Percentiles rank a stretch among this genome's conserved stretches.
Conservation (phyloP, 2,113 vertebrate genomes). For the Phrynosoma blainvillii region DNA sequence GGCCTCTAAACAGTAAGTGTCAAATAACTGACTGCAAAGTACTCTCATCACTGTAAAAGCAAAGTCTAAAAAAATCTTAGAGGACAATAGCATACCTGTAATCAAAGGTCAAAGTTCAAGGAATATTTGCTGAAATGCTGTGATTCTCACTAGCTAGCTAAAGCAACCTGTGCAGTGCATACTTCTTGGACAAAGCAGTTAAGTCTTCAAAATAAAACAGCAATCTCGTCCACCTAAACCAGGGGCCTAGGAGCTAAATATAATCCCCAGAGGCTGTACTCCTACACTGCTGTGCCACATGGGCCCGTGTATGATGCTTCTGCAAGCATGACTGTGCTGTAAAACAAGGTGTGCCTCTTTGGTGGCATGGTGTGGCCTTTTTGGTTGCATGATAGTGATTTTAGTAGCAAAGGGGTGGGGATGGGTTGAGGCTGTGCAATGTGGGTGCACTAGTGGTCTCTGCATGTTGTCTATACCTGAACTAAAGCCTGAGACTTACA, state of each 20-base stretch:
- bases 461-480: too few species aligned
- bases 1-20: not conserved
- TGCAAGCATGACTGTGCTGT: too few species aligned
- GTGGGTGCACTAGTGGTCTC: too few species aligned
- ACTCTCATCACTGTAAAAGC: not conserved
- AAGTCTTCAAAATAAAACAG: not conserved
- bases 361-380: too few species aligned
- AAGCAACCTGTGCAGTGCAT: not conserved
- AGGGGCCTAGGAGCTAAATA: not conserved
- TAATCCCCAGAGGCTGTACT: too few species aligned
- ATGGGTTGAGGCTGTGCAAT: too few species aligned
- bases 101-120: not conserved
- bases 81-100: not conserved
- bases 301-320: too few species aligned
- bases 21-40: not conserved
- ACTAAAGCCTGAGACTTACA: too few species aligned
- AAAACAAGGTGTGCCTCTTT: too few species aligned
- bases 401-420: too few species aligned
- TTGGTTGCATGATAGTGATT: too few species aligned
- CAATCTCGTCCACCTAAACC: not conserved
- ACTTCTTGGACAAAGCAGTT: not conserved
- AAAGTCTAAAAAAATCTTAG: not conserved
- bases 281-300: too few species aligned
- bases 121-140: conserved; percentile 2
- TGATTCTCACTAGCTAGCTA: not conserved